phyloP scores from a whole-genome alignment of 2,888 invertebrate species.

The Calliphora vomitoria region DNA sequence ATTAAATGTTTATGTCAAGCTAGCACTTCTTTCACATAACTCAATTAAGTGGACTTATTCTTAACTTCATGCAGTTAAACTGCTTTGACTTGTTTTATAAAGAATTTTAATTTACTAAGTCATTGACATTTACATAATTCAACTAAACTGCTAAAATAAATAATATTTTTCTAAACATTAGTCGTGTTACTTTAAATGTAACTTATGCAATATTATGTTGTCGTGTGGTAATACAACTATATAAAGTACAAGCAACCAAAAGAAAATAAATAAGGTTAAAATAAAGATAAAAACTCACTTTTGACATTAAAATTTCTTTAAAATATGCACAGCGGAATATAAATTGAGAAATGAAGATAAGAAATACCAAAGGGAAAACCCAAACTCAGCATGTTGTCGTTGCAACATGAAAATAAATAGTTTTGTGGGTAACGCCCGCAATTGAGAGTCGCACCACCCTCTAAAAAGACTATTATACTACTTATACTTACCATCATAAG shows the following conservation, averaged over 20 bases:
- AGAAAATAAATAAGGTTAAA: constrained; percentile 11
- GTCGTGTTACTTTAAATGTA: not conserved
- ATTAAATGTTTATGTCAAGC: too few relatives aligned
- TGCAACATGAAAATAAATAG: constrained; percentile 20
- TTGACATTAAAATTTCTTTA: constrained; percentile 61
- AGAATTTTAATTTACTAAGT: not conserved
- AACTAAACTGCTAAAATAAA: not conserved
- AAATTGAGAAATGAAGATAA: constrained; percentile 23
- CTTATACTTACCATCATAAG: not conserved
- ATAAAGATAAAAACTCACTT: constrained; percentile 59
- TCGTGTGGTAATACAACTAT: constrained; percentile 16
- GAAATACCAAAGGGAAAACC: not conserved
- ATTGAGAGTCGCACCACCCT: not conserved
- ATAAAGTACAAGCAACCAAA: not conserved
- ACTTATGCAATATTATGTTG: constrained; percentile 42
- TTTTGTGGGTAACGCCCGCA: constrained; percentile 23
- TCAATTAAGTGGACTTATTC: too few relatives aligned
- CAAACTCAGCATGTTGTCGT: constrained; percentile 19
- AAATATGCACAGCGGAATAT: constrained; percentile 42
- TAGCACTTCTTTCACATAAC: too few relatives aligned
- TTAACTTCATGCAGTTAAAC: too few relatives aligned
- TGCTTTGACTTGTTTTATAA: too few relatives aligned
- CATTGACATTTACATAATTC: not conserved
- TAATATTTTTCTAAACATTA: not conserved
- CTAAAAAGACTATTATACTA: not conserved